phyloP scores from a whole-genome alignment of 2,113 vertebrate genomes.

The Lagopus leucura region DNA sequence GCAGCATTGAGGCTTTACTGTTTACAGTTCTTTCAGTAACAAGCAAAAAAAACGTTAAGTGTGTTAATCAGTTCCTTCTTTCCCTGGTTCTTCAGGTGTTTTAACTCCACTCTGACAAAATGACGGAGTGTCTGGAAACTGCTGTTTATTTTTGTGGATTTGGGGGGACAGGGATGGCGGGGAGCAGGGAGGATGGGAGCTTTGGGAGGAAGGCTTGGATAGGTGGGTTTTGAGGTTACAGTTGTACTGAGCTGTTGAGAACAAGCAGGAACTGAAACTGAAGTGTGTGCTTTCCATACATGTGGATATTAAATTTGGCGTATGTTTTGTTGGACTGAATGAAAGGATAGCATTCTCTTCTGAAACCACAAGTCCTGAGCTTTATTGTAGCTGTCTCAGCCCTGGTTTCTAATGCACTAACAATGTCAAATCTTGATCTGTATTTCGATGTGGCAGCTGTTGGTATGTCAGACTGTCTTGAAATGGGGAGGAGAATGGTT shows the following conservation, averaged over 20 bases:
- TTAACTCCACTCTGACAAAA: not conserved
- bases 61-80: not conserved
- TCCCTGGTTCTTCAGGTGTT: not conserved
- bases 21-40: conserved; percentile 15
- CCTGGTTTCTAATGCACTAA: not conserved
- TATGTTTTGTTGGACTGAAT: not conserved
- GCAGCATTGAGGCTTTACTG: not conserved
- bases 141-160: not conserved
- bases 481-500: not conserved
- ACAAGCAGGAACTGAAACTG: not conserved
- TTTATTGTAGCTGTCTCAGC: not conserved
- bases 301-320: not conserved
- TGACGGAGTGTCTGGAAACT: not conserved
- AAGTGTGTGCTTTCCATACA: not conserved
- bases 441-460: not conserved
- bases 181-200: not conserved
- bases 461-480: not conserved
- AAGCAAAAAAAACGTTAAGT: not conserved
- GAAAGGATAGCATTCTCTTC: not conserved
- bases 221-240: not conserved
- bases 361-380: not conserved
- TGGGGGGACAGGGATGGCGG: not conserved
- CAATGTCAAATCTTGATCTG: not conserved
- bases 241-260: not conserved
- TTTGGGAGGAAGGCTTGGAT: not conserved